Conservation (phyloP, 2,113 vertebrate species). For the Mormyrus iriodes region DNA sequence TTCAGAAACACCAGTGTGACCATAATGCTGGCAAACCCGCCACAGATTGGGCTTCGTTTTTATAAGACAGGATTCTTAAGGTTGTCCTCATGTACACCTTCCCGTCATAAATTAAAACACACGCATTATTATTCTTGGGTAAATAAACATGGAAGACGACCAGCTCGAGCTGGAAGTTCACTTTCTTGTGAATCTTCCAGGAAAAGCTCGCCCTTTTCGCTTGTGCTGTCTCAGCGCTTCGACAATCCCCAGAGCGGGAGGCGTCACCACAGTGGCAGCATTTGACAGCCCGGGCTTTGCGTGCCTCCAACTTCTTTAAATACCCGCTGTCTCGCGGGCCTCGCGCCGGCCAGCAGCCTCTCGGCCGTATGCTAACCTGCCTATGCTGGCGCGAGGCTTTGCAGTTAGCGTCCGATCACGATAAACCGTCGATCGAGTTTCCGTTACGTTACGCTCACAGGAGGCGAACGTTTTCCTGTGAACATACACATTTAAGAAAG, state of each 20-base stretch:
- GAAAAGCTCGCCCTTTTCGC: background rate
- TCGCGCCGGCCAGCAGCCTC: background rate
- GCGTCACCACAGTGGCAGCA: background rate
- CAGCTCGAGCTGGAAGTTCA: background rate
- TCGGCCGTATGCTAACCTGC: background rate
- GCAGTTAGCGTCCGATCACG: background rate
- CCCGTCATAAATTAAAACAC: background rate
- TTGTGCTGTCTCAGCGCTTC: background rate
- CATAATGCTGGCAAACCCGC: background rate
- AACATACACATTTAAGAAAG: background rate
- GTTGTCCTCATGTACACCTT: background rate
- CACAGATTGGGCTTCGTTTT: background rate
- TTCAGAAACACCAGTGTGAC: background rate
- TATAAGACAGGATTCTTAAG: background rate
- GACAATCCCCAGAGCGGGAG: background rate
- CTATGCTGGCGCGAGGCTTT: background rate
- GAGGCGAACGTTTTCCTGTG: background rate
- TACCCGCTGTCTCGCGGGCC: background rate
- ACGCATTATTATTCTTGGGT: conserved; percentile 1
- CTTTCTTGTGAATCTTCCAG: background rate
- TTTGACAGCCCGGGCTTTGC: background rate
- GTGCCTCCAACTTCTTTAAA: background rate
- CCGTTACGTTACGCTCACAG: background rate
- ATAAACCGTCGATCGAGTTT: background rate
- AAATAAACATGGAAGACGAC: background rate